Evolutionary conservation across 1,140 invertebrate species (phyloP), one percentile per base, ranked within the genome.

Genomic region (Pararge aegeria): DNA sequence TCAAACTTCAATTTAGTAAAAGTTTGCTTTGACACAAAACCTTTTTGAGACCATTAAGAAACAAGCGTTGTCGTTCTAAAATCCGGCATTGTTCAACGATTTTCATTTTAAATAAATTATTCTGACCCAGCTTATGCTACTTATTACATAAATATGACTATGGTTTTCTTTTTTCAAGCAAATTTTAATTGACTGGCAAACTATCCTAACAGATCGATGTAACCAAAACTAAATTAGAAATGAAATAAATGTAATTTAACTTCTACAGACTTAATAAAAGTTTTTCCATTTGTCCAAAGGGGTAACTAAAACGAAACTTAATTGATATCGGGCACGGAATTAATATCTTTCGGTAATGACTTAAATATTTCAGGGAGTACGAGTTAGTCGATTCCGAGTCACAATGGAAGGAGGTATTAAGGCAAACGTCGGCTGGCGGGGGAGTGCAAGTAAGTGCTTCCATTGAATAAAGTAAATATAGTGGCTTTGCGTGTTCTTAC

Each of bases 401-500:
- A 16, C 96, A 97, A 80, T 97, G 96, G 96, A 93, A 94, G 65
- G 95, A 97, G 84, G 95, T 95, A 27, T 95, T 97, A 80, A 92
- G 93, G 73, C 93, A 94, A 67, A 86, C 90, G 42, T 57, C 73
- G 46, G 73, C 69, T 20, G 81, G 82, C 21, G 78, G 73, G 46
- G 75, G 76, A 21, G 84, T 89, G 18, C 87, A 89, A 74, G 84
- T 89, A 70, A 78, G 77, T 79, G 49, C 48, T 54, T 61, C 53
- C 42, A 21, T 57, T 19, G 46, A 38, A 51, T 40, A 44, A 48
- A 62, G 56, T 46, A 56, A 30, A 56, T 42, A 62, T 52, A 55
- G 19, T 44, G 49, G 56, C 21, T 56, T 50, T 34, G 12, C 15
- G 18, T 46, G 38, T 19, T 18, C 38, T 18, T 9, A 12, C 15